Conservation (phyloP, 2,888 invertebrate genomes). For the Leucophenga maculata region DNA sequence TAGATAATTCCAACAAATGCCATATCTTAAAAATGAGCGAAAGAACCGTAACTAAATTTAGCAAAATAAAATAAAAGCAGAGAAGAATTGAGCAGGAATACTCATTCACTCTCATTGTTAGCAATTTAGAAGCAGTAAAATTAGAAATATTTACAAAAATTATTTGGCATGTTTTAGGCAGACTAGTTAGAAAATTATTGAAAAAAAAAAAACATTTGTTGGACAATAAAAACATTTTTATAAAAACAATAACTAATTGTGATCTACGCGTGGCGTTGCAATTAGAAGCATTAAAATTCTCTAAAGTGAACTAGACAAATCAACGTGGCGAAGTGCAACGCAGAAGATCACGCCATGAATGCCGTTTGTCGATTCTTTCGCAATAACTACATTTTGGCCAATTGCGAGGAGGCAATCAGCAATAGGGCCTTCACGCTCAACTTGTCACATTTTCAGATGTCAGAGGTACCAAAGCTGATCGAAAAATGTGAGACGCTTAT, state of each 20-base stretch:
- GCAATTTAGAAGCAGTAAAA: not conserved
- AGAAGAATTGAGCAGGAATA: too few species aligned
- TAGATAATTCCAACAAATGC: too few species aligned
- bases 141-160: not conserved
- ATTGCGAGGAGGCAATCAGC: conserved; percentile 78
- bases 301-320: not conserved
- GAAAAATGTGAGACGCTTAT: conserved; percentile 75
- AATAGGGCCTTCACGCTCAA: conserved; percentile 77
- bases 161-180: not conserved
- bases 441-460: conserved; percentile 78
- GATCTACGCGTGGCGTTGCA: not conserved
- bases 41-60: too few species aligned
- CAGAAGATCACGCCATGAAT: conserved; percentile 73
- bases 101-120: too few species aligned
- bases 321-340: not conserved
- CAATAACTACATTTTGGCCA: conserved; percentile 79
- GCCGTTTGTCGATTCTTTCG: conserved; percentile 80
- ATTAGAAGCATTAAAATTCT: not conserved
- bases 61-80: too few species aligned
- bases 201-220: not conserved
- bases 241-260: conserved; percentile 2
- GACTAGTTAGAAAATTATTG: not conserved
- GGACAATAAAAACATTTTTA: not conserved
- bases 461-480: conserved; percentile 76
- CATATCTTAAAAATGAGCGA: too few species aligned